Evolutionary conservation across 2,888 invertebrate genomes (phyloP).

Genomic region (Vesta saturnalis): DNA sequence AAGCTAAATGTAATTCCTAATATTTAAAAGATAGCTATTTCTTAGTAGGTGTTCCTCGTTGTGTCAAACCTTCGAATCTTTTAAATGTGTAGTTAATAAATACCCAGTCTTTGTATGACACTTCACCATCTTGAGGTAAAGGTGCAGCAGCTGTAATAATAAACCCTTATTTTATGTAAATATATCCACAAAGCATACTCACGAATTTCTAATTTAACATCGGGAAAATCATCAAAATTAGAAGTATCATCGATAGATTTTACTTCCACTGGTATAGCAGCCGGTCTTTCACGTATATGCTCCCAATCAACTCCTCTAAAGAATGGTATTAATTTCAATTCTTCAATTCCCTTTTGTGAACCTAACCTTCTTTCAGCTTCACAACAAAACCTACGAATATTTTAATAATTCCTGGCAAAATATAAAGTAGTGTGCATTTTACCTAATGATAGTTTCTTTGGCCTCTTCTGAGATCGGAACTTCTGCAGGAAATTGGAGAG

Average conservation of each 20-base stretch:
- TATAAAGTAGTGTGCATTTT: conserved; percentile 33
- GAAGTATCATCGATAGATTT: conserved; percentile 99
- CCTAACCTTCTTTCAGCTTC: conserved; percentile 94
- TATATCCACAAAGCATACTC: conserved; percentile 65
- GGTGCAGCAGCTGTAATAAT: conserved; percentile 86
- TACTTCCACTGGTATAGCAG: conserved; percentile 97
- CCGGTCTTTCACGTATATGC: conserved; percentile 97
- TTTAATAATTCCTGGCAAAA: conserved; percentile 6
- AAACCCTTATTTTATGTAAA: no score
- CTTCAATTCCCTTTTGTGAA: conserved; percentile 89
- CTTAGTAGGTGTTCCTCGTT: conserved; percentile 84
- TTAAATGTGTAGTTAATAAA: conserved; percentile 99
- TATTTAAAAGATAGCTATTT: conserved; percentile 64
- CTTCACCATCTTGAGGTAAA: conserved; percentile 88
- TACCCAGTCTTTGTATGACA: conserved; percentile 98
- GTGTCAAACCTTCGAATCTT: conserved; percentile 96
- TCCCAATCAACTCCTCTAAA: conserved; percentile 99
- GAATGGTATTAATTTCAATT: conserved; percentile 92
- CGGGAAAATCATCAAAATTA: conserved; percentile 99
- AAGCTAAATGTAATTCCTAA: conserved; percentile 29
- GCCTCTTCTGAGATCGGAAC: conserved; percentile 99
- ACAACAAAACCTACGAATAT: conserved; percentile 84
- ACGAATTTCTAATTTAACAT: conserved; percentile 98
- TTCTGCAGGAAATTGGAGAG: conserved; percentile 98
- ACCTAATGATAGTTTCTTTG: conserved; percentile 85